Conservation (phyloP, 2,888 invertebrate species). For the Hypomecis atomaria region DNA sequence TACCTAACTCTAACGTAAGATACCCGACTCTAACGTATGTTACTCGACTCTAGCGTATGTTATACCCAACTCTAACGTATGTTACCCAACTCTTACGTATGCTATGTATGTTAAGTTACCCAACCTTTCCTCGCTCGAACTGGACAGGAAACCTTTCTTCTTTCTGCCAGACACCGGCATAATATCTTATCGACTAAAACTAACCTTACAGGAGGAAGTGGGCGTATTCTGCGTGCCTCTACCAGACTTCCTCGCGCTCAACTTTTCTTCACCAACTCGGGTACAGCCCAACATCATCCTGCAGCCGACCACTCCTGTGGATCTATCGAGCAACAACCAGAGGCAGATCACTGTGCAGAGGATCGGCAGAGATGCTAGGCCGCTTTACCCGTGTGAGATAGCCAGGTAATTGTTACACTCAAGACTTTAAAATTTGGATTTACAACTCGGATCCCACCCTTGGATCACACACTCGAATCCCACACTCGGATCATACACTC, state of each 20-base stretch:
- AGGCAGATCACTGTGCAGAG: conserved; percentile 84
- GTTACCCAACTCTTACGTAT: too few relatives aligned
- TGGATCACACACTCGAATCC: too few relatives aligned
- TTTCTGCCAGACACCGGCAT: too few relatives aligned
- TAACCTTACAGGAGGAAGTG: conserved; percentile 76
- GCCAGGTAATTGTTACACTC: conserved; percentile 54
- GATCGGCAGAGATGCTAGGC: conserved; percentile 83
- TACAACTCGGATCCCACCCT: too few relatives aligned
- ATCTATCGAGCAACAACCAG: conserved; percentile 47
- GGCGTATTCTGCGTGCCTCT: conserved; percentile 77
- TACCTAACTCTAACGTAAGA: too few relatives aligned
- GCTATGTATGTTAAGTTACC: too few relatives aligned
- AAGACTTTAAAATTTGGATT: too few relatives aligned
- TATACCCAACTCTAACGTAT: too few relatives aligned
- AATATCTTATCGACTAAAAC: too few relatives aligned
- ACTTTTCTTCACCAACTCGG: conserved; percentile 61
- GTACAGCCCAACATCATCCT: conserved; percentile 56
- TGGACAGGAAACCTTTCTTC: too few relatives aligned
- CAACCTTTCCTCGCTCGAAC: background rate
- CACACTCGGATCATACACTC: too few relatives aligned
- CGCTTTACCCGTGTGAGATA: conserved; percentile 80
- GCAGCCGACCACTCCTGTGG: conserved; percentile 53
- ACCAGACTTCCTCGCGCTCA: conserved; percentile 71
- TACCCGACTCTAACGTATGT: conserved; percentile 66
- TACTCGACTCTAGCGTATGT: background rate